Evolutionary conservation across 2,113 vertebrate species (phyloP).

Genomic region (Pelodiscus sinensis): DNA sequence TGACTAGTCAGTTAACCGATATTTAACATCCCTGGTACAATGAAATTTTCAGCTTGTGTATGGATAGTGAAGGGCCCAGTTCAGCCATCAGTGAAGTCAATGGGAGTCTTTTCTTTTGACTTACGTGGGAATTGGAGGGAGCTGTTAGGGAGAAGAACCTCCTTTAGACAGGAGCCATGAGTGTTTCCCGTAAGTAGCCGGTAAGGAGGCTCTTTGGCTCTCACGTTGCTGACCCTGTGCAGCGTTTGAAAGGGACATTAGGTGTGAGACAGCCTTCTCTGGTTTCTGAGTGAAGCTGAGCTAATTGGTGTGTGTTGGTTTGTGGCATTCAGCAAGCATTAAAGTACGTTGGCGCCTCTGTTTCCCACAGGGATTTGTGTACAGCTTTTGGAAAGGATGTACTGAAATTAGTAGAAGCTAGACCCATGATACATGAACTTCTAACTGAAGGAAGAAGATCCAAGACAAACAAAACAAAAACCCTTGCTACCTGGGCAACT

Average conservation of each 20-base stretch:
- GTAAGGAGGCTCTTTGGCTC: neutral
- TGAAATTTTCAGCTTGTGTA: rapidly evolving
- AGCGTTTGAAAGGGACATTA: neutral
- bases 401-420: slow-evolving; percentile 95
- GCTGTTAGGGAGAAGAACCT: rapidly evolving
- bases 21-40: neutral
- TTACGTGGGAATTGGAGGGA: neutral
- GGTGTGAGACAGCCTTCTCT: neutral
- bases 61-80: rapidly evolving
- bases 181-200: rapidly evolving
- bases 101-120: rapidly evolving
- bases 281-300: neutral
- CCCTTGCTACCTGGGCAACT: slow-evolving; percentile 96
- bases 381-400: slow-evolving; percentile 97
- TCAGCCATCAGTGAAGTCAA: neutral
- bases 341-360: neutral
- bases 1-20: too few species aligned
- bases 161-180: rapidly evolving
- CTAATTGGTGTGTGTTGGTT: neutral
- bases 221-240: neutral
- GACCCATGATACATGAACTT: slow-evolving; percentile 96
- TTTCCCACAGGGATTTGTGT: slow-evolving; percentile 88
- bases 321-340: neutral
- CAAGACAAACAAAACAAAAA: slow-evolving; percentile 97
- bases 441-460: slow-evolving; percentile 96